These are phyloP conservation scores for Drosophila lowei DNA, from an alignment of 1,140 invertebrate genomes.

Conservation along the genomic window DNA sequence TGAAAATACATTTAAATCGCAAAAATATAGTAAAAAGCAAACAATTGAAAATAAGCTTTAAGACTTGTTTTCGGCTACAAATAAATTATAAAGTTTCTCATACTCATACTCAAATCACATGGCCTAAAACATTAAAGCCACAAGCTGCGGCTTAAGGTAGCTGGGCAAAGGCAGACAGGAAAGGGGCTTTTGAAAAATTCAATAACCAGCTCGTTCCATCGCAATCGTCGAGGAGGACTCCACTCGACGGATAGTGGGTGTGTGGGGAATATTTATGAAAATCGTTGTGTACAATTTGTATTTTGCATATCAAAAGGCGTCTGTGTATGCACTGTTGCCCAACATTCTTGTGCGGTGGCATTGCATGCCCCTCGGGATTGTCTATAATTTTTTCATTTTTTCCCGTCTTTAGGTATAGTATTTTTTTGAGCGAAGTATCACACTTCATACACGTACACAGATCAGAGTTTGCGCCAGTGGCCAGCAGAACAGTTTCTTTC, in stretches of 20 bases:
- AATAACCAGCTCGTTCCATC: constrained; percentile 60
- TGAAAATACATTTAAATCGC: too few species aligned
- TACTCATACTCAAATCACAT: constrained; percentile 16
- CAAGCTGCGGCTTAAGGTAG: constrained; percentile 12
- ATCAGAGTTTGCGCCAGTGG: constrained; percentile 28
- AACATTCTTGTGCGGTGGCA: constrained; percentile 41
- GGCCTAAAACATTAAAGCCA: constrained; percentile 45
- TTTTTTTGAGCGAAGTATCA: constrained; percentile 35
- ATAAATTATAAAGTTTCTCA: too few species aligned
- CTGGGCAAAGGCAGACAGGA: constrained; percentile 25
- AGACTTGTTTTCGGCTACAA: too few species aligned
- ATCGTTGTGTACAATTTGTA: constrained; percentile 73
- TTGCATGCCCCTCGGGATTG: constrained; percentile 35
- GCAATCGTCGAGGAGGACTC: constrained; percentile 32
- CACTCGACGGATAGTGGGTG: constrained; percentile 22
- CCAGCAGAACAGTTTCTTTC: constrained; percentile 16
- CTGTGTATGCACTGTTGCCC: constrained; percentile 12
- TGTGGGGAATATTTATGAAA: constrained; percentile 76
- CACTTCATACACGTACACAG: neutral
- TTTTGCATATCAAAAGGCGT: constrained; percentile 77
- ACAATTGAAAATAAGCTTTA: too few species aligned
- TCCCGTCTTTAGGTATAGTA: constrained; percentile 30
- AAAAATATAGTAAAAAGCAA: too few species aligned
- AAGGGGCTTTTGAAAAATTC: constrained; percentile 63
- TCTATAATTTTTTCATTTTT: constrained; percentile 20